Evolutionary conservation across 2,113 vertebrate species (phyloP), one percentile per base, ranked within the genome.

Genomic region (Osmerus eperlanus): DNA sequence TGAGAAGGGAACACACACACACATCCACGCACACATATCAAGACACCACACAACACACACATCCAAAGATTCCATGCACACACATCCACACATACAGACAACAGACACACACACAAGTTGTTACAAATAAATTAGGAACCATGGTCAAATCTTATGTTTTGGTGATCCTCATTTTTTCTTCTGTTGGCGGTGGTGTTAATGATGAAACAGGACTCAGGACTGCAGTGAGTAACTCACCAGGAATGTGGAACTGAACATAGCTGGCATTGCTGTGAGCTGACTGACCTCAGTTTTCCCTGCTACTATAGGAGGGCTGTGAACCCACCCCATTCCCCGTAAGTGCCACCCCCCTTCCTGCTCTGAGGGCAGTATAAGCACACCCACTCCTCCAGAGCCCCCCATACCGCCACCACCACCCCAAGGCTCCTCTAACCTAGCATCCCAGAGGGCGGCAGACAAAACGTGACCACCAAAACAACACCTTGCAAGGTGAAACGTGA

Each of bases 221-320:
- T 47, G 41, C 41, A 47, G 41, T 47, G 41, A 47, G 41, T 47
- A 77, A 83, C 68, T 72, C 67, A 52, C 19, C 52, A 85, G 74
- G 83, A 86, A 90, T 88, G 87, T 23, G 29, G 3, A 65, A 21
- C 16, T 75, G 73, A n/a, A 59, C 86, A 87, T 90, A 80, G 75
- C 73, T 83, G 25, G 51, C 81, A 84, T 86, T 85, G 86, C 76
- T 88, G 23, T 64, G 73, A 74, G 70, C 78, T 87, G 86, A 47
- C 41, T 47, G 41, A 86, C 78, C 73, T 81, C 65, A 73, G 75
- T 59, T 61, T 70, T 78, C 32, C 58, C 41, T 47, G 41, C 41
- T 47, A 73, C 11, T 61, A 65, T 70, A 81, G 74, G 56, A 84
- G 83, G 83, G 78, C 83, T 77, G 74, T 71, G 77, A 86, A 71